A percentile compares a stretch with the other conserved stretches of the same genome.
Evolutionary conservation across 2,888 invertebrate species (phyloP).

Genomic region (Archaeoteleia sp.): DNA sequence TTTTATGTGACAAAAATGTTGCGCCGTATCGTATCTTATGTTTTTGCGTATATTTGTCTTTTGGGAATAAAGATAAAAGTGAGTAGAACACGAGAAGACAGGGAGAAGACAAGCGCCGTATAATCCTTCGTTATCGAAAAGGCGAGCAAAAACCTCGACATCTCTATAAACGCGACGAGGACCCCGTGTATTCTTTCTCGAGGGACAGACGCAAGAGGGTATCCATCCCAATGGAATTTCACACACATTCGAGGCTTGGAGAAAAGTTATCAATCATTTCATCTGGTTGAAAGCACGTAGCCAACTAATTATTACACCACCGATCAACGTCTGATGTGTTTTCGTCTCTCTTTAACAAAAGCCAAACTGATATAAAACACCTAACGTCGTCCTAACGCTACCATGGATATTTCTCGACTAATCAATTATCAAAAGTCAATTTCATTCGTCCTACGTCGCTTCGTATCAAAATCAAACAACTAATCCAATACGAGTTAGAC

Average conservation of each 20-base stretch:
- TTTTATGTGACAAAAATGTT: neutral
- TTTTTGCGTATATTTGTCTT: conserved; percentile 13
- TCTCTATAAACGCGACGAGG: conserved; percentile 36
- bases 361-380: neutral
- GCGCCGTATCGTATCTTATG: neutral
- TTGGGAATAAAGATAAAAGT: conserved; percentile 33
- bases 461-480: conserved; percentile 3
- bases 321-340: conserved; percentile 29
- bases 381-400: neutral
- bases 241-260: conserved; percentile 6
- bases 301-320: conserved; percentile 44
- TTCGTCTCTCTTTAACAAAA: conserved; percentile 3
- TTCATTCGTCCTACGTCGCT: conserved; percentile 9
- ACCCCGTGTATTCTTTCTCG: conserved; percentile 7
- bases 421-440: conserved; percentile 14
- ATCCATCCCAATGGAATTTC: conserved; percentile 19
- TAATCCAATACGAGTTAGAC: too few relatives aligned
- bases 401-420: neutral
- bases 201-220: conserved; percentile 16
- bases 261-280: conserved; percentile 41
- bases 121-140: conserved; percentile 47
- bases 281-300: conserved; percentile 23
- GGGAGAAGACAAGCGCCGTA: conserved; percentile 32
- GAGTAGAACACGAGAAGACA: conserved; percentile 23
- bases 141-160: conserved; percentile 33